Conservation (phyloP, 37 sponge, comb jelly and placozoan species). For the Mnemiopsis leidyi region DNA sequence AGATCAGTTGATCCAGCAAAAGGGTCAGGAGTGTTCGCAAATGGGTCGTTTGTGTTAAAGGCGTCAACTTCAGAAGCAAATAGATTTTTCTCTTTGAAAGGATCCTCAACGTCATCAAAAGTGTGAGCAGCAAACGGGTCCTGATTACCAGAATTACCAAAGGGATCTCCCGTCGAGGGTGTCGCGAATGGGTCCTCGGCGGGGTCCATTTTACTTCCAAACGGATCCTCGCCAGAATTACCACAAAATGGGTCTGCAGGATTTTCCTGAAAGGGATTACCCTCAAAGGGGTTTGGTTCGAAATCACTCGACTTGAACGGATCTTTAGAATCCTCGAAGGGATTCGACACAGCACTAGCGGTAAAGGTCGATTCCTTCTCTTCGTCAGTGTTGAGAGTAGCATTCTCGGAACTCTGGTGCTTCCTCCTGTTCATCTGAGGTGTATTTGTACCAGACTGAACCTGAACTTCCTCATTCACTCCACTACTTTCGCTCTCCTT, state of each 20-base stretch:
- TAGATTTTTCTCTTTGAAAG: background rate
- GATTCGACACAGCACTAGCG: background rate
- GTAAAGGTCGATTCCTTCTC: background rate
- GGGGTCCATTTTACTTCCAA: background rate
- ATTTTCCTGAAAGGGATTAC: background rate
- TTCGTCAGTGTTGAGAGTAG: conserved; percentile 19
- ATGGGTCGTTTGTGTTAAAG: conserved; percentile 26
- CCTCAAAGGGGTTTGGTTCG: conserved; percentile 44
- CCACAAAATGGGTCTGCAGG: background rate
- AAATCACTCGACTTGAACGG: conserved; percentile 26
- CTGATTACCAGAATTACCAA: background rate
- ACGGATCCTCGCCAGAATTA: background rate
- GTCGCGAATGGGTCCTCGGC: background rate
- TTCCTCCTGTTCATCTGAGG: conserved; percentile 38
- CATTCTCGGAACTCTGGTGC: background rate
- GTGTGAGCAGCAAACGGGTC: background rate
- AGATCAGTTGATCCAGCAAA: conserved; percentile 49
- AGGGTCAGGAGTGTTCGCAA: conserved; percentile 47
- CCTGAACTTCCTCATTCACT: background rate
- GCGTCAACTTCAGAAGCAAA: conserved; percentile 27
- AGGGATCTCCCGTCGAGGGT: background rate
- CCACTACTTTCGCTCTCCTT: background rate
- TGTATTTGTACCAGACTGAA: background rate
- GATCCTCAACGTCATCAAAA: background rate
- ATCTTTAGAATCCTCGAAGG: background rate